Evolutionary conservation across 1,140 invertebrate genomes (phyloP), one percentile per base, ranked within the genome.

Genomic region (Drosophila miranda): DNA sequence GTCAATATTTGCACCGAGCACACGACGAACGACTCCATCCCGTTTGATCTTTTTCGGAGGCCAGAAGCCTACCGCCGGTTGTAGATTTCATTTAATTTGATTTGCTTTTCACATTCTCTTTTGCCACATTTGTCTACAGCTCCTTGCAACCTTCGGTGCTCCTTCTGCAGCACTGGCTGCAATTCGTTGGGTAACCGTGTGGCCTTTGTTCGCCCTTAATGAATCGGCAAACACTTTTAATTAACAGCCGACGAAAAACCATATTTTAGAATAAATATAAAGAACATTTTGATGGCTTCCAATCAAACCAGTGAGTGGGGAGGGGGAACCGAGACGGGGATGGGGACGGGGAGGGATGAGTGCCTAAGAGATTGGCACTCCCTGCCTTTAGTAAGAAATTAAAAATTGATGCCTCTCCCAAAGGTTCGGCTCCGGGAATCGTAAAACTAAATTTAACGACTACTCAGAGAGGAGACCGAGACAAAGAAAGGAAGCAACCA

Each of bases 381-480:
- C 43, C 46, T 53, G 66, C 42, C 49, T 60, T 60, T 42, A 51
- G 54, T 70, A 70, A 70, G 55, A 54, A 72, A 72, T 72, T 72
- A 72, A 72, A 72, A 72, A 72, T 72, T 72, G 38, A 72, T 72
- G 68, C 16, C 16, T 5, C 41, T 13, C 45, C 50, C 50, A 30
- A 49, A 28, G 50, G 68, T 61, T n/a, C 34, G 13, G 43, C 44
- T 44, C 28, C 14, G 44, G 53, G 60, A 53, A 72, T 72, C 69
- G 69, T 72, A 72, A 72, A 72, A 72, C 68, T 72, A 72, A 72
- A 72, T 62, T 72, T 72, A 72, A 72, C 45, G 68, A 44, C 69
- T 19, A 41, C 34, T 14, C 28, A 44, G 38, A 28, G 19, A 44
- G 50, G 30, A 14, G 30, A 52, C 43, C 23, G 50, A 16, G 4